Conservation (phyloP, 2,888 invertebrate species). For the Agrochola macilenta region DNA sequence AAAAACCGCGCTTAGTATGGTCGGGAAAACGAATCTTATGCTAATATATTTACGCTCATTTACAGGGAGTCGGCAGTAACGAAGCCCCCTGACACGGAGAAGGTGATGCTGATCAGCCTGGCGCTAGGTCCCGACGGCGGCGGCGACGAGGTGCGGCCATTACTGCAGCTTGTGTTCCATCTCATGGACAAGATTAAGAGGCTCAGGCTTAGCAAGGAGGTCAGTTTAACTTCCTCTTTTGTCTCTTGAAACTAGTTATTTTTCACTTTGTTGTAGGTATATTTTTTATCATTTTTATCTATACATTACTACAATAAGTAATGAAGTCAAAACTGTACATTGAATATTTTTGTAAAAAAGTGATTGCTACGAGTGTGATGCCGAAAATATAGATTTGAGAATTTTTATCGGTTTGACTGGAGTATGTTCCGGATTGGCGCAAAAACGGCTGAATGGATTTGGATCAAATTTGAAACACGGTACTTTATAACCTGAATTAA, state of each 20-base stretch:
- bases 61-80: slow-evolving; percentile 91
- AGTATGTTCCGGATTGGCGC: no score
- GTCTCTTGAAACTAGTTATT: neutral
- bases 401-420: no score
- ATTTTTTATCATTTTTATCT: neutral
- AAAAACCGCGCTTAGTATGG: no score
- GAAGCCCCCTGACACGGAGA: slow-evolving; percentile 94
- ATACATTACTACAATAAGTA: no score
- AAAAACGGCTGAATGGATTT: no score
- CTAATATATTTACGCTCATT: neutral
- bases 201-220: slow-evolving; percentile 97
- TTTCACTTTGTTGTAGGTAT: neutral
- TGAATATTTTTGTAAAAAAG: no score
- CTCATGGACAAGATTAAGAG: slow-evolving; percentile 97
- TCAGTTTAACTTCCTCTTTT: slow-evolving; percentile 74
- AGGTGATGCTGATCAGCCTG: slow-evolving; percentile 95
- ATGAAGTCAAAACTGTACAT: no score
- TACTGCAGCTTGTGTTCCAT: slow-evolving; percentile 97
- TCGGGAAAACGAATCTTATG: no score
- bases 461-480: no score
- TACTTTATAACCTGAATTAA: no score
- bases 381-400: no score
- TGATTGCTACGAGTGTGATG: no score
- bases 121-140: slow-evolving; percentile 92
- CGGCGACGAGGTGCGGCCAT: slow-evolving; percentile 94